Percentiles rank a stretch among this genome's conserved stretches.
Conservation (phyloP, 1,140 invertebrate species). For the Octopus sinensis region DNA sequence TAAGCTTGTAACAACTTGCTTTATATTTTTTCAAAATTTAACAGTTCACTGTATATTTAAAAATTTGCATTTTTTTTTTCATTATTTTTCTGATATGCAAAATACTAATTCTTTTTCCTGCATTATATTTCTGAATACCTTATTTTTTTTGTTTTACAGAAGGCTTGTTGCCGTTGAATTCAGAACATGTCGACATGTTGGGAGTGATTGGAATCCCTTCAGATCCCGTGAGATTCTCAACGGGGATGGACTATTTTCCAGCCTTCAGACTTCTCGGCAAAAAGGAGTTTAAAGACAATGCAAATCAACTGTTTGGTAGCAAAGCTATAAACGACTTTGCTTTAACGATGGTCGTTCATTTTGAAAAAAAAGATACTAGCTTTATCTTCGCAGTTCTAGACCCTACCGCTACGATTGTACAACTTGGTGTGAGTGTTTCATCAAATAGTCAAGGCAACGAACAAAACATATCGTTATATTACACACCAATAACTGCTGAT, state of each 20-base stretch:
- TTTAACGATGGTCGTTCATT: constrained; percentile 27
- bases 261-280: constrained; percentile 28
- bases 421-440: constrained; percentile 34
- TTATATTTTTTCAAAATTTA: no score
- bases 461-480: constrained; percentile 29
- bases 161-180: neutral
- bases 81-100: no score
- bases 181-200: constrained; percentile 25
- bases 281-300: constrained; percentile 27
- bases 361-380: constrained; percentile 21
- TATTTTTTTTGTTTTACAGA: neutral
- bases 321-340: constrained; percentile 34
- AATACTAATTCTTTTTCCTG: no score
- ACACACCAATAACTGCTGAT: constrained; percentile 24
- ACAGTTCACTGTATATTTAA: no score
- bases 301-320: constrained; percentile 26
- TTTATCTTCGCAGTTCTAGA: constrained; percentile 41
- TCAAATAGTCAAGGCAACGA: constrained; percentile 7
- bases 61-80: no score
- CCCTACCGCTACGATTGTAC: constrained; percentile 33
- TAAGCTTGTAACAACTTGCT: no score
- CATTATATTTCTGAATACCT: no score
- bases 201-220: constrained; percentile 31
- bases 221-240: constrained; percentile 24
- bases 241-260: constrained; percentile 32